These are phyloP conservation scores for Spilosoma lubricipeda DNA, from an alignment of 2,888 invertebrate genomes.

Conservation along the genomic window DNA sequence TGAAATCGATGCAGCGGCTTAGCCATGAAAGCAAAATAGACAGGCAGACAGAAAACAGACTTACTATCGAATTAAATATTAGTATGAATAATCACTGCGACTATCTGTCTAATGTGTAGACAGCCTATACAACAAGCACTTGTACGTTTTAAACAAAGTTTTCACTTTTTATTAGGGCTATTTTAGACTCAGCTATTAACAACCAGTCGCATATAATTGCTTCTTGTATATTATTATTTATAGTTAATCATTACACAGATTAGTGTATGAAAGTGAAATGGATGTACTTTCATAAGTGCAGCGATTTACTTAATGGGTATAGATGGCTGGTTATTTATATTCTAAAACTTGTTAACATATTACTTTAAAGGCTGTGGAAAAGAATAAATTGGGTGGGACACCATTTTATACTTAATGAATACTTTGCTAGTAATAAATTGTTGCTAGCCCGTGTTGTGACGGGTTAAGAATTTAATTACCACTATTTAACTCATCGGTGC, in stretches of 20 bases:
- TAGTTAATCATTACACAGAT: slow-evolving; percentile 47
- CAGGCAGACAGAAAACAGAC: too few relatives aligned
- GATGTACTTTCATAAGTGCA: slow-evolving; percentile 30
- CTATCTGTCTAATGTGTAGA: slow-evolving; percentile 35
- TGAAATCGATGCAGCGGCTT: too few relatives aligned
- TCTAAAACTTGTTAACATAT: slow-evolving; percentile 17
- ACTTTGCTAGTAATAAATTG: too few relatives aligned
- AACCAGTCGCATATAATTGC: slow-evolving; percentile 40
- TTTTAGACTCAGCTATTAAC: slow-evolving; percentile 39
- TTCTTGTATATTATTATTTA: slow-evolving; percentile 44
- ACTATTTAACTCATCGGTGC: too few relatives aligned
- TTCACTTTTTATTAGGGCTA: slow-evolving; percentile 55
- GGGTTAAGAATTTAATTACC: too few relatives aligned
- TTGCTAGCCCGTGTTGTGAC: too few relatives aligned
- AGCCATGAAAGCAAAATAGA: too few relatives aligned
- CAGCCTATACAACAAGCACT: slow-evolving; percentile 34
- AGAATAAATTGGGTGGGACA: not conserved
- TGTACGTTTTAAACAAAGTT: slow-evolving; percentile 34
- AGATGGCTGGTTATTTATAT: slow-evolving; percentile 27
- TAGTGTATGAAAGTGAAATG: slow-evolving; percentile 50
- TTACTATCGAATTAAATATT: too few relatives aligned
- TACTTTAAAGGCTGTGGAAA: slow-evolving; percentile 2
- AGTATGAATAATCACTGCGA: slow-evolving; percentile 26
- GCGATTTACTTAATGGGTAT: slow-evolving; percentile 43
- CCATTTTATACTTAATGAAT: not conserved